Conservation (phyloP, 2,113 vertebrate genomes). For the Proteles cristata region DNA sequence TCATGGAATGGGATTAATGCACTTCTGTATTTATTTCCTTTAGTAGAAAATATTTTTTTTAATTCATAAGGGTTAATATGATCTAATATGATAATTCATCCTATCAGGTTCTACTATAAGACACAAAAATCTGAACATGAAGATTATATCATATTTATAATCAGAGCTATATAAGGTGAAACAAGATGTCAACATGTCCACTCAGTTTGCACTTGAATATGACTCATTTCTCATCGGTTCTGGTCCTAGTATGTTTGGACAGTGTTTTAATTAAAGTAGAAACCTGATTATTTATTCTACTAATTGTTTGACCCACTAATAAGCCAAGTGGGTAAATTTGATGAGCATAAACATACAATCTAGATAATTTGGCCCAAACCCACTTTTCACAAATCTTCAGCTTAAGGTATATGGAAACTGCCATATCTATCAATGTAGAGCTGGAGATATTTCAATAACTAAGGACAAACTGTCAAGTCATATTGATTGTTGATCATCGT, state of each 20-base stretch:
- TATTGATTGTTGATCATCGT: not conserved
- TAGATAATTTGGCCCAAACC: not conserved
- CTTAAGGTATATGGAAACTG: not conserved
- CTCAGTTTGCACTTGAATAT: slow-evolving; percentile 37
- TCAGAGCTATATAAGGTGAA: not conserved
- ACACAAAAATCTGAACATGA: not conserved
- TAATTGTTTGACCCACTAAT: not conserved
- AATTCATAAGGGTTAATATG: not conserved
- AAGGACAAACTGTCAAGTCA: not conserved
- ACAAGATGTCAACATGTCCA: not conserved
- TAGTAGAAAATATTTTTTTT: not conserved
- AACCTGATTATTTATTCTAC: not conserved
- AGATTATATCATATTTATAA: not conserved
- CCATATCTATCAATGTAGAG: not conserved
- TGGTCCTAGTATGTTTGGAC: not conserved
- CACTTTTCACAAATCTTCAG: not conserved
- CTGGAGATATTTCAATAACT: slow-evolving; percentile 14
- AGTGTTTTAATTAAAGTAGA: slow-evolving; percentile 28
- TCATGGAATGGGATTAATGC: slow-evolving; percentile 15
- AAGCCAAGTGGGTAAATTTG: slow-evolving; percentile 11
- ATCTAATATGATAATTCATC: not conserved
- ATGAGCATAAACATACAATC: not conserved
- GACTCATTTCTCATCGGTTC: not conserved
- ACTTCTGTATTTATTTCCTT: slow-evolving; percentile 42
- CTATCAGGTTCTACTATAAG: not conserved